Conservation (phyloP, 2,888 invertebrate genomes). For the Bhutanitis thaidina region DNA sequence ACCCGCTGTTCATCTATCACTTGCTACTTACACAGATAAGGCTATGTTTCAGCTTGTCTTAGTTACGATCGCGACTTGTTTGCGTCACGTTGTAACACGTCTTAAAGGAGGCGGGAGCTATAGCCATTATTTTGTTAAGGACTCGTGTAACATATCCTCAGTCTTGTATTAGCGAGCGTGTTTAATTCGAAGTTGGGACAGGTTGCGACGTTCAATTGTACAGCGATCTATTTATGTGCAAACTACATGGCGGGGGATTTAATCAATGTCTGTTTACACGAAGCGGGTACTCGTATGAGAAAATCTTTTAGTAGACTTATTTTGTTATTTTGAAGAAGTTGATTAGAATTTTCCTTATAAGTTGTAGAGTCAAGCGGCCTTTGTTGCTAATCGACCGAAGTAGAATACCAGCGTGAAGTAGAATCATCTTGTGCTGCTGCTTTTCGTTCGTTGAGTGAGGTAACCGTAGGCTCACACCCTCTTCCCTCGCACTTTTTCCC, state of each 20-base stretch:
- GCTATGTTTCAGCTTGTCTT: constrained; percentile 31
- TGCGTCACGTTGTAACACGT: constrained; percentile 44
- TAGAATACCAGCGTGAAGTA: no score
- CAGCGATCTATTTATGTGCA: constrained; percentile 19
- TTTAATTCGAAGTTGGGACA: constrained; percentile 29
- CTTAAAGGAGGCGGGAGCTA: constrained; percentile 23
- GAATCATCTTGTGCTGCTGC: no score
- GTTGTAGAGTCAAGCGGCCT: no score
- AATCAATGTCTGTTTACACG: constrained; percentile 17
- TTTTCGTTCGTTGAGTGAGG: no score
- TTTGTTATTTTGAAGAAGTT: no score
- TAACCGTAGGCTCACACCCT: no score
- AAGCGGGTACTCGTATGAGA: no score
- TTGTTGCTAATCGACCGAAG: no score
- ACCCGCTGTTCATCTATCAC: constrained; percentile 16
- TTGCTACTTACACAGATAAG: constrained; percentile 9
- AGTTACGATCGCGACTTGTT: constrained; percentile 48
- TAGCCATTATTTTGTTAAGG: constrained; percentile 44
- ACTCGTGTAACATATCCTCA: constrained; percentile 34
- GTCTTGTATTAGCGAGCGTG: constrained; percentile 26
- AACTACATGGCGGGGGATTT: constrained; percentile 8
- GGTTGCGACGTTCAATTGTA: constrained; percentile 23
- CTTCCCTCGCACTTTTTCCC: no score
- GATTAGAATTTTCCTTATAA: no score
- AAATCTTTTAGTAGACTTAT: no score